phyloP scores from a whole-genome alignment of 2,113 vertebrate genomes.

The Macquaria australasica region DNA sequence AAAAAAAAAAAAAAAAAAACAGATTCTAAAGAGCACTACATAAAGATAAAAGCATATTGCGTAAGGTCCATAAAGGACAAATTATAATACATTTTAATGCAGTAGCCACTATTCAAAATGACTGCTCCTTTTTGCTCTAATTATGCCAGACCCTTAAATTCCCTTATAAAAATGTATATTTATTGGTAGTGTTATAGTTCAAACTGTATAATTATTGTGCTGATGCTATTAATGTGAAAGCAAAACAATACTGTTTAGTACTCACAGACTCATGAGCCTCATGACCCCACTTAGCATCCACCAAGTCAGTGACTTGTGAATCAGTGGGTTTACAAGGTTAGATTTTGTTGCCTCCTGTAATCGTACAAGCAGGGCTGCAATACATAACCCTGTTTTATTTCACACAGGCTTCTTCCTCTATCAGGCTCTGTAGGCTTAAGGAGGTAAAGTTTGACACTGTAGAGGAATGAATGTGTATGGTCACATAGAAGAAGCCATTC shows the following conservation, averaged over 20 bases:
- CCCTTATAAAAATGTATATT: conserved; percentile 4
- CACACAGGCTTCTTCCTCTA: background rate
- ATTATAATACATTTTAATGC: background rate
- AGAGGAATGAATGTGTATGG: background rate
- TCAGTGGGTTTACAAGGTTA: background rate
- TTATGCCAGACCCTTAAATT: background rate
- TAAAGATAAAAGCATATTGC: background rate
- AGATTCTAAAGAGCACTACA: background rate
- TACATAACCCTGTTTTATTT: background rate
- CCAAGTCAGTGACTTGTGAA: background rate
- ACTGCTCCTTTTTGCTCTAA: background rate
- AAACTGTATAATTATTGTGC: background rate
- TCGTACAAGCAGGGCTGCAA: background rate
- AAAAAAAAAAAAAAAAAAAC: background rate
- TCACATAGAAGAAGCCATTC: background rate
- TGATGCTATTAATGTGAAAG: background rate
- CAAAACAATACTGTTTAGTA: background rate
- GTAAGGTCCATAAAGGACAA: background rate
- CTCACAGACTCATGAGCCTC: background rate
- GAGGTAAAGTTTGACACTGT: background rate
- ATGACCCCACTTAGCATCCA: background rate
- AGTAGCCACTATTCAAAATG: background rate
- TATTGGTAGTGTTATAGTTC: background rate
- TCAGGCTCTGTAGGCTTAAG: background rate
- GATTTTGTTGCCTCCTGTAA: too few relatives aligned